Base-by-base conservation (phyloP, 2,797 vertebrate genomes). In the Sarcoramphus papa region DNA sequence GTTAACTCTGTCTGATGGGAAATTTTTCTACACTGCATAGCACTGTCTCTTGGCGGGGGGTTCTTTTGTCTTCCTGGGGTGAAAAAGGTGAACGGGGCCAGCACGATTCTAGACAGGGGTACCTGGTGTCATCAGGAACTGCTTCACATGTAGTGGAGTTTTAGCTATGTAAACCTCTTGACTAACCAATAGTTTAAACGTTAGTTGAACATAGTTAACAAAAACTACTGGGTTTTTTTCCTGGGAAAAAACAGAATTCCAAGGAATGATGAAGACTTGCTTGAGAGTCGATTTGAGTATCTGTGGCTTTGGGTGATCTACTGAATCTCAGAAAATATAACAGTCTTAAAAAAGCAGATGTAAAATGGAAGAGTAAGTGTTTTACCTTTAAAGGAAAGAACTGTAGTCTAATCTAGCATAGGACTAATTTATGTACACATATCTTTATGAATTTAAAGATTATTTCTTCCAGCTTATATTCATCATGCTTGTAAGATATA, bases 41-140 rank as follows among this genome's bases (percentile, higher is more conserved):
- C 19, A n/a, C 6, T 9, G 20, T 68, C 16, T 87, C 45, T 50
- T 50, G 53, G 7, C 1, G 10, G 7, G 2, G 6, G 3, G 0
- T 24, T 89, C 10, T 80, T 88, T 60, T 89, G 3, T 48, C 40
- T 69, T 78, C 30, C 33, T 41, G 67, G 21, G 22, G 6, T 50
- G 41, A 45, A 74, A 81, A 70, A n/a, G 19, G 24, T 74, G 67
- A 89, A 60, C 2, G 2, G 69, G 79, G 27, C 12, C 53, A 60
- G 23, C 5, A 19, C 0, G 3, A 51, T 40, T 91, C 28, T 78
- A 60, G 40, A 12, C 23, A 53, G 37, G 14, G 23, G 41, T 63
- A 64, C 13, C 14, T 72, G 41, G 17, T 62, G 23, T 60, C 41
- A 41, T 56, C 73, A 78, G 79, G 25, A 78, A 23, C 45, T 84